Evolutionary conservation across 2,113 vertebrate species (phyloP).

Genomic region (Urocynchramus pylzowi): DNA sequence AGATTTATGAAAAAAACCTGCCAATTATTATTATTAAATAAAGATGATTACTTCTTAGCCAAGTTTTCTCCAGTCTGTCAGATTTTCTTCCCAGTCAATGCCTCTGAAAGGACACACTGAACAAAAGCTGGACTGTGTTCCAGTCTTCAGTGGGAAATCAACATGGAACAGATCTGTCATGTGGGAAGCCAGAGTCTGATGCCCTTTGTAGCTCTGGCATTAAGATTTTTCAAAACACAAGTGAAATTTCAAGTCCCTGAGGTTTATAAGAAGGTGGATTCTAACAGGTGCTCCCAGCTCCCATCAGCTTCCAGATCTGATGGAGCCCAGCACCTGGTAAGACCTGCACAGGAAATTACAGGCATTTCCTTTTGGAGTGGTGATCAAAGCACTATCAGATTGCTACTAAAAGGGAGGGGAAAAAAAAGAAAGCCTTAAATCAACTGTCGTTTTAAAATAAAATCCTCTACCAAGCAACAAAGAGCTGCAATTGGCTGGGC

Average conservation of each 20-base stretch:
- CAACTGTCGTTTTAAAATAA: slow-evolving; percentile 20
- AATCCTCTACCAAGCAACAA: background rate
- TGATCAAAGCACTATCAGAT: slow-evolving; percentile 10
- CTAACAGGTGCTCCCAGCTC: background rate
- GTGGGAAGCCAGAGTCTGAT: background rate
- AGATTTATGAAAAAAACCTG: background rate
- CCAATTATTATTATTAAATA: background rate
- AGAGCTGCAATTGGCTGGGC: background rate
- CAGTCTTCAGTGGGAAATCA: background rate
- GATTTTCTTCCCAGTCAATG: background rate
- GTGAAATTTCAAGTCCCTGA: background rate
- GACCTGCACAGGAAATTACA: slow-evolving; percentile 12
- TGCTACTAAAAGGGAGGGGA: background rate
- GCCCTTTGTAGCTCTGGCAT: background rate
- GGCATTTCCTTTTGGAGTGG: slow-evolving; percentile 23
- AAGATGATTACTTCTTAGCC: background rate
- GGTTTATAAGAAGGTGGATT: background rate
- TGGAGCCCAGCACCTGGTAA: slow-evolving; percentile 11
- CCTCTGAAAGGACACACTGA: background rate
- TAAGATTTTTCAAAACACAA: background rate
- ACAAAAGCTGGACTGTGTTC: background rate
- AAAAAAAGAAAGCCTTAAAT: background rate
- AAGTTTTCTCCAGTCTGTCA: background rate
- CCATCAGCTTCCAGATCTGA: background rate
- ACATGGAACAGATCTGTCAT: background rate